phyloP scores from a whole-genome alignment of 1,140 invertebrate species.

The Drosophila guanche region DNA sequence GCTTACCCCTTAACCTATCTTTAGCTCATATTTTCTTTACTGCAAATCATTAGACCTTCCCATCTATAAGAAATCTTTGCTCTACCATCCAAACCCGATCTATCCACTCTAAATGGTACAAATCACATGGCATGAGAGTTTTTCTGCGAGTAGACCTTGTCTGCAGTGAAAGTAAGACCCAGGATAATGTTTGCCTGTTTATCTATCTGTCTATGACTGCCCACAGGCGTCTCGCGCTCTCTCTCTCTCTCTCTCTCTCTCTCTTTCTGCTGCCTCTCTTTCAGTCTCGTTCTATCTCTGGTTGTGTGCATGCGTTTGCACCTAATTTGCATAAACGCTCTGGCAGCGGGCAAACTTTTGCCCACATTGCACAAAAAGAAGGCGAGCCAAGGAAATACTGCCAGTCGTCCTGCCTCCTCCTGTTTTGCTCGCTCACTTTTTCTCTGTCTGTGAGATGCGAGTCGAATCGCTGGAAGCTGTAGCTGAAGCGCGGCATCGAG shows the following conservation, averaged over 20 bases:
- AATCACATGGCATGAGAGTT: slow-evolving; percentile 49
- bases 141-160: slow-evolving; percentile 41
- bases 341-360: slow-evolving; percentile 74
- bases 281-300: neutral
- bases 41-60: neutral
- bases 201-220: slow-evolving; percentile 38
- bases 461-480: slow-evolving; percentile 41
- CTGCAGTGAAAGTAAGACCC: slow-evolving; percentile 70
- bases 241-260: slow-evolving; percentile 17
- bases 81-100: neutral
- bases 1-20: too few species aligned
- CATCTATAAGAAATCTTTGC: slow-evolving; percentile 6
- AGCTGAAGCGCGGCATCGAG: slow-evolving; percentile 1
- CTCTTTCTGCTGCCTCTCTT: slow-evolving; percentile 12
- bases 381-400: slow-evolving; percentile 46
- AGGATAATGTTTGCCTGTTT: slow-evolving; percentile 76
- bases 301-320: slow-evolving; percentile 73
- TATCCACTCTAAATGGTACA: slow-evolving; percentile 40
- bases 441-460: slow-evolving; percentile 39
- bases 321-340: slow-evolving; percentile 80
- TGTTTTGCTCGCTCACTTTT: slow-evolving; percentile 10
- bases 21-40: too few species aligned
- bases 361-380: slow-evolving; percentile 75
- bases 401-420: neutral
- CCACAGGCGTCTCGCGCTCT: slow-evolving; percentile 3